Evolutionary conservation across 2,113 vertebrate species (phyloP), one percentile per base, ranked within the genome.

Genomic region (Rattus rattus): DNA sequence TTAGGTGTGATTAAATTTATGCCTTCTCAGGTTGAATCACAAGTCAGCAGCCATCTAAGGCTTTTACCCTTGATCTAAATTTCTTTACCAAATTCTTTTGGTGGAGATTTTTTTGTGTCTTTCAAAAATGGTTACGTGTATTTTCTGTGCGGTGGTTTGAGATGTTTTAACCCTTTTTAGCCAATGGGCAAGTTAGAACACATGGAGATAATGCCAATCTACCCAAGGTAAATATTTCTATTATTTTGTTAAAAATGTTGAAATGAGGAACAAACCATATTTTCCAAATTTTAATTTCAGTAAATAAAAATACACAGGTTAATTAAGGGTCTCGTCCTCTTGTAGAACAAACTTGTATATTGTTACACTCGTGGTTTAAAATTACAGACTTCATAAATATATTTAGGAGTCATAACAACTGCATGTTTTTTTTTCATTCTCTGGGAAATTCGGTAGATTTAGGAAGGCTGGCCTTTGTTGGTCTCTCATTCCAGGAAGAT

Each of bases 401-500:
- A 87, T 14, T 63, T 92, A 87, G 83, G 17, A 96, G 75, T 83
- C 96, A 73, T 63, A 17, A 39, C 94, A 70, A 63, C 81, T 97
- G 86, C 20, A 73, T 96, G 65, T 73, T 97, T 92, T 73, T 97
- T 92, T 43, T 93, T 39, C 13, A 4, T 84, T 65, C 19, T 80
- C 12, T 81, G 61, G 90, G 96, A 97, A 80, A 93, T 96, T 97
- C 97, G 95, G 61, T 91, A 92, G 77, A 93, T 92, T 92, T 94
- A 97, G 96, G 79, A 97, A 97, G 95, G 75, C 70, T 98, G 69
- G 30, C 70, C 94, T 94, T 96, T 97, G 84, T 96, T 95, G 56
- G 69, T 98, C 85, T 97, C 90, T 79, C 90, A 84, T 92, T 96
- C 83, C 95, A 98, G 98, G 86, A 97, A 98, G 69, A 96, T 97